These are phyloP conservation scores for Corapipo altera DNA, from an alignment of 2,113 vertebrate species.

Conservation along the genomic window DNA sequence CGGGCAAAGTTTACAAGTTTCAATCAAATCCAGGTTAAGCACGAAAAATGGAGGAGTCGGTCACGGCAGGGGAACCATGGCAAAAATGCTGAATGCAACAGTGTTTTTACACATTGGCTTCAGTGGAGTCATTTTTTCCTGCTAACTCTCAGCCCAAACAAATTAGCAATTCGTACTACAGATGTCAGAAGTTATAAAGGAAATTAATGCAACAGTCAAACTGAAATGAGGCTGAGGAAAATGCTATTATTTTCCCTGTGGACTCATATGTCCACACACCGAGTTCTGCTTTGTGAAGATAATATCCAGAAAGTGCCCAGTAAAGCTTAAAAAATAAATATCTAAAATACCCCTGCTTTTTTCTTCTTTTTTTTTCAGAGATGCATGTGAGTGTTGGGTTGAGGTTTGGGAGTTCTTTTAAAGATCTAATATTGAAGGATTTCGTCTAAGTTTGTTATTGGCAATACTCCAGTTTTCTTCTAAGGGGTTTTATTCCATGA, in stretches of 20 bases:
- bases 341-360: background rate
- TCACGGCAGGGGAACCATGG: background rate
- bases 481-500: background rate
- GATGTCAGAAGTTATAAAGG: background rate
- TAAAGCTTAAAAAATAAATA: background rate
- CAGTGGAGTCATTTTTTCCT: background rate
- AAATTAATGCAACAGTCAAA: background rate
- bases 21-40: background rate
- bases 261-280: background rate
- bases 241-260: background rate
- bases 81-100: background rate
- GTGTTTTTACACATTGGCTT: background rate
- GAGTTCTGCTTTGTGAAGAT: background rate
- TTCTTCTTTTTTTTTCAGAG: background rate
- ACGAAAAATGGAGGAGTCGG: background rate
- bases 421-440: background rate
- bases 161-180: background rate
- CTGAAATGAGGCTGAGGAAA: background rate
- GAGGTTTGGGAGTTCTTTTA: rapidly evolving
- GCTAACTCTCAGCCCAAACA: background rate
- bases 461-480: background rate
- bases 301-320: background rate
- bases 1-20: background rate
- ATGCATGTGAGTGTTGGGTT: background rate
- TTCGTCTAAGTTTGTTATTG: background rate